Conservation (phyloP, 2,797 vertebrate species). For the Phyllotis vaccarum region DNA sequence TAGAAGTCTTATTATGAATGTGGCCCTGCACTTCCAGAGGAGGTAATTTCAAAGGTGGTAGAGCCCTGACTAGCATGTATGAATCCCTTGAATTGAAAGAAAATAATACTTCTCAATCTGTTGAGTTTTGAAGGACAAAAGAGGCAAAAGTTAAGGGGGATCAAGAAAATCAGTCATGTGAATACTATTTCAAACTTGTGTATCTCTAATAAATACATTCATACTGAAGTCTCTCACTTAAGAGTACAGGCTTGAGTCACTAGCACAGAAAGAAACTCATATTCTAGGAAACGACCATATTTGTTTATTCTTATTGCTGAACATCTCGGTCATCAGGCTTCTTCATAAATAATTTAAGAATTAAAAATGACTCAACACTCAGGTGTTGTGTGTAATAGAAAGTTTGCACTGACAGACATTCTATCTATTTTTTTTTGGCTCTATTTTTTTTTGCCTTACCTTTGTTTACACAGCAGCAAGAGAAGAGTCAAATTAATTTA, state of each 20-base stretch:
- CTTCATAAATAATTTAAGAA: conserved; percentile 34
- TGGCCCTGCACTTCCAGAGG: background rate
- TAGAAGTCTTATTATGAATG: background rate
- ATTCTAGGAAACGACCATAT: background rate
- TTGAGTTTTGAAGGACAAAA: conserved; percentile 10
- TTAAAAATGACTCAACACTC: background rate
- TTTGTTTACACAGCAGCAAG: background rate
- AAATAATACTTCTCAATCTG: background rate
- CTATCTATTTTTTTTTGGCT: background rate
- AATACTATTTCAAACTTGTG: background rate
- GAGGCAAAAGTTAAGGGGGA: background rate
- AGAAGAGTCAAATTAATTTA: background rate
- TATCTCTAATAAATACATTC: conserved; percentile 1
- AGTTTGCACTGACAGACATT: background rate
- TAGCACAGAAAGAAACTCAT: background rate
- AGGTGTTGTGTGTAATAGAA: background rate
- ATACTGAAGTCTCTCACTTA: background rate
- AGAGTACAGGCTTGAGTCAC: background rate
- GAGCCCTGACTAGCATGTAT: background rate
- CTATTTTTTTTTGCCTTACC: background rate
- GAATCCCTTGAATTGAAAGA: background rate
- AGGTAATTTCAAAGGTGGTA: background rate
- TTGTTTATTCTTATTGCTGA: background rate
- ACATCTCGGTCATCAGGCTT: background rate
- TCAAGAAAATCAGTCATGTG: background rate